These are phyloP conservation scores for Aethes cnicana DNA, from an alignment of 2,888 invertebrate species.

Conservation along the genomic window DNA sequence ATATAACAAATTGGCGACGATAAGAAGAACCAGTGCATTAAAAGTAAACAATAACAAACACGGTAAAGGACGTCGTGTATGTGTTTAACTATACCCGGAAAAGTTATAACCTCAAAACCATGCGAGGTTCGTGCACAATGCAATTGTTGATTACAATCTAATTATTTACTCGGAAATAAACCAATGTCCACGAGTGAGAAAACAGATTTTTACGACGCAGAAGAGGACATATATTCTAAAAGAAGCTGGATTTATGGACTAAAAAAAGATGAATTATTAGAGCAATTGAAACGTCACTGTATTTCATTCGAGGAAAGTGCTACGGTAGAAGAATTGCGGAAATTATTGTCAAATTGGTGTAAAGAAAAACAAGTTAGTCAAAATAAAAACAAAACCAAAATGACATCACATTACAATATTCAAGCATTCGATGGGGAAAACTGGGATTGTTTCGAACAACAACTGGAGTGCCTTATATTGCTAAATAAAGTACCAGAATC, in stretches of 20 bases:
- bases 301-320: neutral
- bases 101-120: too few relatives aligned
- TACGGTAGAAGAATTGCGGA: neutral
- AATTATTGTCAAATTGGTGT: too few relatives aligned
- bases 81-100: too few relatives aligned
- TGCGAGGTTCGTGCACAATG: too few relatives aligned
- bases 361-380: too few relatives aligned
- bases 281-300: neutral
- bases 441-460: slow-evolving; percentile 17
- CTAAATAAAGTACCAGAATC: slow-evolving; percentile 1
- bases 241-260: neutral
- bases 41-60: too few relatives aligned
- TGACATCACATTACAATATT: neutral
- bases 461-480: slow-evolving; percentile 5
- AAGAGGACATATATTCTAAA: too few relatives aligned
- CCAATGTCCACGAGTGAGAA: neutral
- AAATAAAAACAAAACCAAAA: neutral
- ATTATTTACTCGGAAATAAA: too few relatives aligned
- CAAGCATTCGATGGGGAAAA: slow-evolving; percentile 11
- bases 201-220: neutral
- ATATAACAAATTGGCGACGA: too few relatives aligned
- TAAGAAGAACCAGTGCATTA: too few relatives aligned
- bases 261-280: neutral
- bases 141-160: too few relatives aligned
- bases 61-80: too few relatives aligned